Conservation (phyloP, 1,140 invertebrate genomes). For the Mylabris phalerata region DNA sequence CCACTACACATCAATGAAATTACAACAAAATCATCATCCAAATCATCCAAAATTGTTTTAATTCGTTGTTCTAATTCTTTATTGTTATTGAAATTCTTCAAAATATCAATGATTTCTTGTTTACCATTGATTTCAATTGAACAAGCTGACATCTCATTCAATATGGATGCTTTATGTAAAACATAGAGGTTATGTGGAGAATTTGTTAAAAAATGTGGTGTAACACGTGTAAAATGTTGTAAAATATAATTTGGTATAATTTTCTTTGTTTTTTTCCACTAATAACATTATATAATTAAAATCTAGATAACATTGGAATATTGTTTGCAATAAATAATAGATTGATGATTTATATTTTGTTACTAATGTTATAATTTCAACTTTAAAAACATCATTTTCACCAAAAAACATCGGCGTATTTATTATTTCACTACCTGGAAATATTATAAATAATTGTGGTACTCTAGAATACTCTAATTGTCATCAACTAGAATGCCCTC, state of each 20-base stretch:
- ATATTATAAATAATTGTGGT: too few species aligned
- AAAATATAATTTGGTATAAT: neutral
- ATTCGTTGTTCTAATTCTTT: too few species aligned
- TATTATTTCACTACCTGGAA: neutral
- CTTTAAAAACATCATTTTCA: slow-evolving; percentile 52
- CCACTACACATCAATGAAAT: slow-evolving; percentile 43
- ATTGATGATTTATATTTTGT: slow-evolving; percentile 50
- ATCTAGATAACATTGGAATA: slow-evolving; percentile 60
- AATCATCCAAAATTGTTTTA: too few species aligned
- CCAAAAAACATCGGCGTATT: slow-evolving; percentile 32
- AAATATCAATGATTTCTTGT: too few species aligned
- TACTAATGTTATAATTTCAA: slow-evolving; percentile 60
- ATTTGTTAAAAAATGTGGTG: slow-evolving; percentile 1
- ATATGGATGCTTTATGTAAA: too few species aligned
- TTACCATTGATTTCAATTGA: too few species aligned
- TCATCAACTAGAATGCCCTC: too few species aligned
- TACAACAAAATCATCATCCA: too few species aligned
- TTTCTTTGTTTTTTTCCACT: neutral
- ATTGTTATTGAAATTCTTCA: too few species aligned
- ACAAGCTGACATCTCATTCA: too few species aligned
- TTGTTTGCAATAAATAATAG: slow-evolving; percentile 50
- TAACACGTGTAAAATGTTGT: neutral
- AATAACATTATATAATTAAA: slow-evolving; percentile 59
- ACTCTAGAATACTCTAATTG: too few species aligned
- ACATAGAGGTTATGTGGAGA: neutral